Base-by-base conservation (phyloP, 2,797 vertebrate genomes). In the Apodemus agrarius region DNA sequence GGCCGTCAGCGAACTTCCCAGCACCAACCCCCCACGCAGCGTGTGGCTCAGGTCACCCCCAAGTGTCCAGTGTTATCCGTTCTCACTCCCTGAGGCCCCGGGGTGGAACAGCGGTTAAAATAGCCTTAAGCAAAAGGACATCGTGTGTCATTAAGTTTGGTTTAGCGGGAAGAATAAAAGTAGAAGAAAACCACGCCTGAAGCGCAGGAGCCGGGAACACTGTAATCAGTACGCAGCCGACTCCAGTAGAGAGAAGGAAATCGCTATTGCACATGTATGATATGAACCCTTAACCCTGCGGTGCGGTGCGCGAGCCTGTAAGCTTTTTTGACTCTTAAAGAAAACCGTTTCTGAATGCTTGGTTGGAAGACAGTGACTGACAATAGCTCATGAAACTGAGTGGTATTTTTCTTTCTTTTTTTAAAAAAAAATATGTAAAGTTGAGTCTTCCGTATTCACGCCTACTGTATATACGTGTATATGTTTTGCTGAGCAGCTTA, bases 391-490 rank as follows among this genome's bases (percentile, higher is more conserved):
- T 99, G 98, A 99, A 99, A 99, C 84, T 98, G 99, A 99, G 99
- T 99, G 99, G 99, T 99, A 98, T 98, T 99, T 99, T 98, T 98
- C 98, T 99, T 98, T 98, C 98, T 98, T 97, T 99, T 98, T 98
- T 99, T 98, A 98, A 98, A 96, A 98, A 99, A 99, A 98, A 98
- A 96, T 98, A 99, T 99, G 99, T 99, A 99, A 99, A 99, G 99
- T 99, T 99, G 99, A 99, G 99, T 99, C 99, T 99, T 99, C 99
- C 99, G 99, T 99, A 99, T 99, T 99, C 99, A 99, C 99, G 99
- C 99, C 99, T 99, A 99, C 99, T 99, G 99, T 99, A 99, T 99
- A 99, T 99, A 99, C 99, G 99, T 99, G 99, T 99, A 99, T 99
- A 99, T 99, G 99, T 99, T 99, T 99, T 99, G 99, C 99, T 99